Conservation (phyloP, 2,888 invertebrate species). For the Schrankia costaestrigalis region DNA sequence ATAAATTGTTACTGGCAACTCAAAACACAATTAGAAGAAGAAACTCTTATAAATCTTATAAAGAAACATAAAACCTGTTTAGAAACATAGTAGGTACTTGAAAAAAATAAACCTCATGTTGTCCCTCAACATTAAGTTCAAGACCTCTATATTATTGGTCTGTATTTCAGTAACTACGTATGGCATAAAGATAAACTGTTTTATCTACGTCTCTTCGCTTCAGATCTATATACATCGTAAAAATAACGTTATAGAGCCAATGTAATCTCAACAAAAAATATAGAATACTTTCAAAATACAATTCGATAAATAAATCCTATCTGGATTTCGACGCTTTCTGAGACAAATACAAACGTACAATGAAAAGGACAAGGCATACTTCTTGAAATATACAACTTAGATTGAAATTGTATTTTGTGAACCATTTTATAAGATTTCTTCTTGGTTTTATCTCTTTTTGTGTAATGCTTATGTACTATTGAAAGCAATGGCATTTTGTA, state of each 20-base stretch:
- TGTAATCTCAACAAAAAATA: background rate
- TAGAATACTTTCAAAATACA: background rate
- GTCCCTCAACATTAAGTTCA: no score
- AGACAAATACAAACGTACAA: constrained; percentile 2
- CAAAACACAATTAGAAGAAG: no score
- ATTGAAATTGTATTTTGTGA: constrained; percentile 11
- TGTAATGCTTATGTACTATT: background rate
- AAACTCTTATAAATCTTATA: no score
- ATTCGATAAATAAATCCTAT: constrained; percentile 4
- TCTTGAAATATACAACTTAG: constrained; percentile 11
- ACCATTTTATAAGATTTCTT: constrained; percentile 9
- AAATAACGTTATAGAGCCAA: no score
- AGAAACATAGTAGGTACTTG: no score
- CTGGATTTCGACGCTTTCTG: constrained; percentile 1
- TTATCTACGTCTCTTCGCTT: background rate
- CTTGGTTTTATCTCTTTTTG: constrained; percentile 6
- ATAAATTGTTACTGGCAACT: no score
- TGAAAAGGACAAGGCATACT: constrained; percentile 4
- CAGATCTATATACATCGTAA: no score
- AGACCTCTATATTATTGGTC: background rate
- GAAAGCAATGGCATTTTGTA: constrained; percentile 3
- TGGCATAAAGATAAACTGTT: no score
- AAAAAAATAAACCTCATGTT: no score
- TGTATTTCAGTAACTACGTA: background rate
- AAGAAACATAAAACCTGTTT: no score